phyloP scores from a whole-genome alignment of 2,888 invertebrate genomes.

The Drosophila kambysellisi region DNA sequence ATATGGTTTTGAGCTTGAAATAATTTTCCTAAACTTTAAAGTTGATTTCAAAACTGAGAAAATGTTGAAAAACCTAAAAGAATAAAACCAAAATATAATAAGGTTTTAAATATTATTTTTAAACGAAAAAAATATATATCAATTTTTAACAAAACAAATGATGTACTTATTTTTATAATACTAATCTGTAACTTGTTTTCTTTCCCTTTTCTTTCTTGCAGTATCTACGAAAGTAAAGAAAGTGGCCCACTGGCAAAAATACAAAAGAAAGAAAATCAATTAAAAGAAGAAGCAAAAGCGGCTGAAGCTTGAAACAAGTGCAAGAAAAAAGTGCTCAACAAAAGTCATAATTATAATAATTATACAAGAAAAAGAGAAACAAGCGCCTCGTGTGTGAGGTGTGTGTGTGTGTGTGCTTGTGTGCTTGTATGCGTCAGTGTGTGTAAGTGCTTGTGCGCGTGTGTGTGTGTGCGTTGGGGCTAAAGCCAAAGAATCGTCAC shows the following conservation, averaged over 20 bases:
- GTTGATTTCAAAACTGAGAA: background rate
- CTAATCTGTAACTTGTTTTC: background rate
- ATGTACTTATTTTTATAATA: background rate
- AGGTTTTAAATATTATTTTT: no score
- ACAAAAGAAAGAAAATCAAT: slow-evolving; percentile 13
- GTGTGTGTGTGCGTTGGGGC: slow-evolving; percentile 31
- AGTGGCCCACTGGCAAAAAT: slow-evolving; percentile 27
- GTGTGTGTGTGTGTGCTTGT: slow-evolving; percentile 38
- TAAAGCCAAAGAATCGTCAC: slow-evolving; percentile 59
- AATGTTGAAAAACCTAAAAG: background rate
- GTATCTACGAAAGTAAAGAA: slow-evolving; percentile 31
- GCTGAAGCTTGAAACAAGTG: slow-evolving; percentile 27
- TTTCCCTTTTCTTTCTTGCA: slow-evolving; percentile 31
- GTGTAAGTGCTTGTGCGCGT: slow-evolving; percentile 25
- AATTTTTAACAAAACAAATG: no score
- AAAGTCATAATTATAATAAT: slow-evolving; percentile 21
- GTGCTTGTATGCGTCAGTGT: slow-evolving; percentile 22
- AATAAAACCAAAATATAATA: no score
- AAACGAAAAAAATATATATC: no score
- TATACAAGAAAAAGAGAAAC: slow-evolving; percentile 13
- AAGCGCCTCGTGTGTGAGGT: slow-evolving; percentile 34
- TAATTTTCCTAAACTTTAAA: no score
- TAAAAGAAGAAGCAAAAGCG: slow-evolving; percentile 7
- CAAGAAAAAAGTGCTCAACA: slow-evolving; percentile 52
- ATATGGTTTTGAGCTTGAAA: no score